A percentile compares a stretch with the other conserved stretches of the same genome.
Conservation (phyloP, 2,113 vertebrate genomes). For the Scopus umbretta region DNA sequence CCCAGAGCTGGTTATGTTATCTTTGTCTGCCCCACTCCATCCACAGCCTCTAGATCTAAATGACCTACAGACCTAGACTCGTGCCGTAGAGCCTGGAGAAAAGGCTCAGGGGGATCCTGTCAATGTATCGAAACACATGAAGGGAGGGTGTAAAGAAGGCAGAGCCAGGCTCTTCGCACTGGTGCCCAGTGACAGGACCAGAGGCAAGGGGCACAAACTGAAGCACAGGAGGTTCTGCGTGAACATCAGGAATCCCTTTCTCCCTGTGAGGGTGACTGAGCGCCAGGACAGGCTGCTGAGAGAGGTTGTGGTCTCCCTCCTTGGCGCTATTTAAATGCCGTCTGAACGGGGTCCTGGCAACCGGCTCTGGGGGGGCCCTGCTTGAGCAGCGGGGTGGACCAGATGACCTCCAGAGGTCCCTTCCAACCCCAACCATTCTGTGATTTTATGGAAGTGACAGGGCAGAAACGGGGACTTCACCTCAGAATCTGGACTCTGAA, state of each 20-base stretch:
- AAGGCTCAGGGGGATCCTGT: neutral
- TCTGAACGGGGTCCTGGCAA: neutral
- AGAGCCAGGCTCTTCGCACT: neutral
- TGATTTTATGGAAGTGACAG: neutral
- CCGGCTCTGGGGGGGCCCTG: neutral
- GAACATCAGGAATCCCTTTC: neutral
- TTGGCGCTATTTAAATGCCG: fast-evolving
- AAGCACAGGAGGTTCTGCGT: neutral
- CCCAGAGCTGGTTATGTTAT: neutral
- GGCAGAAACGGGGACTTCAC: neutral
- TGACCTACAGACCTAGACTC: neutral
- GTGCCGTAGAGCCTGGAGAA: neutral
- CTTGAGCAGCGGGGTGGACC: neutral
- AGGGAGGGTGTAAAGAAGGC: neutral
- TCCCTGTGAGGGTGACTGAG: neutral
- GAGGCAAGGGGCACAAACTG: neutral
- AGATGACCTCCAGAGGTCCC: neutral
- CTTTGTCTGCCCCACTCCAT: neutral
- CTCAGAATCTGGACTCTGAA: neutral
- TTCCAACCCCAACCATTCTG: neutral
- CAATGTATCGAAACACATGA: too few species aligned
- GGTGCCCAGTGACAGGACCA: neutral
- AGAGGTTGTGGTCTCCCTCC: neutral
- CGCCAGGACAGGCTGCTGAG: neutral
- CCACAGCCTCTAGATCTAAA: neutral